phyloP scores from a whole-genome alignment of 1,140 invertebrate species.

The Drosophila tristis region DNA sequence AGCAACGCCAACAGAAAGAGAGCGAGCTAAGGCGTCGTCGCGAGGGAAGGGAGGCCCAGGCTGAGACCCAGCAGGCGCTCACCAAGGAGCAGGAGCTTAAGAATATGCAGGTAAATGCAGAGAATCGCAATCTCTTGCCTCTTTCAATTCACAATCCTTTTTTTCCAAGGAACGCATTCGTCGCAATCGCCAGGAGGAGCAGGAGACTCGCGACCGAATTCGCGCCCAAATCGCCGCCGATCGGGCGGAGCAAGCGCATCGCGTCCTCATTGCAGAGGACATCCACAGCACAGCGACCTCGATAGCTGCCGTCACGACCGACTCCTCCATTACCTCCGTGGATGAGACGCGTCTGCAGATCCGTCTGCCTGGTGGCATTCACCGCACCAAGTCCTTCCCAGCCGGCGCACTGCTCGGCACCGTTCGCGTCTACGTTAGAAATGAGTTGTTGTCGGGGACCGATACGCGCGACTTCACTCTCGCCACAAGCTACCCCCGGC shows the following conservation, averaged over 20 bases:
- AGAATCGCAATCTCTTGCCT: neutral
- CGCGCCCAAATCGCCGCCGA: slow-evolving; percentile 90
- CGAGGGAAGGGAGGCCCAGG: slow-evolving; percentile 89
- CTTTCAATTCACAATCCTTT: neutral
- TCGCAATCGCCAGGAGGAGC: slow-evolving; percentile 87
- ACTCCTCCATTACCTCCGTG: slow-evolving; percentile 9
- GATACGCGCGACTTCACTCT: slow-evolving; percentile 87
- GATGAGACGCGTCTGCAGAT: slow-evolving; percentile 93
- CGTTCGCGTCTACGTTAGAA: slow-evolving; percentile 69
- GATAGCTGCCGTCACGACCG: neutral
- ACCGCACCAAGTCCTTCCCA: slow-evolving; percentile 83
- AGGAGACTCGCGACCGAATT: slow-evolving; percentile 87
- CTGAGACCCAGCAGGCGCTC: slow-evolving; percentile 88
- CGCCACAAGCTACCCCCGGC: slow-evolving; percentile 91
- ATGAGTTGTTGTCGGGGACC: slow-evolving; percentile 61
- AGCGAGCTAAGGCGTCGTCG: slow-evolving; percentile 89
- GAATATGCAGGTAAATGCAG: slow-evolving; percentile 86
- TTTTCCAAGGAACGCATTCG: slow-evolving; percentile 54
- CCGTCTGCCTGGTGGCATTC: slow-evolving; percentile 90
- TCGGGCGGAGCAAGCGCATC: slow-evolving; percentile 85
- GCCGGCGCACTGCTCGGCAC: slow-evolving; percentile 81
- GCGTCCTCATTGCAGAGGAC: slow-evolving; percentile 3
- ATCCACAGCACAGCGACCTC: slow-evolving; percentile 83
- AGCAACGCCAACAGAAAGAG: slow-evolving; percentile 51
- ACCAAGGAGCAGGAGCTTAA: slow-evolving; percentile 91